Evolutionary conservation across 2,113 vertebrate species (phyloP).

Genomic region (Rhinichthys klamathensis): DNA sequence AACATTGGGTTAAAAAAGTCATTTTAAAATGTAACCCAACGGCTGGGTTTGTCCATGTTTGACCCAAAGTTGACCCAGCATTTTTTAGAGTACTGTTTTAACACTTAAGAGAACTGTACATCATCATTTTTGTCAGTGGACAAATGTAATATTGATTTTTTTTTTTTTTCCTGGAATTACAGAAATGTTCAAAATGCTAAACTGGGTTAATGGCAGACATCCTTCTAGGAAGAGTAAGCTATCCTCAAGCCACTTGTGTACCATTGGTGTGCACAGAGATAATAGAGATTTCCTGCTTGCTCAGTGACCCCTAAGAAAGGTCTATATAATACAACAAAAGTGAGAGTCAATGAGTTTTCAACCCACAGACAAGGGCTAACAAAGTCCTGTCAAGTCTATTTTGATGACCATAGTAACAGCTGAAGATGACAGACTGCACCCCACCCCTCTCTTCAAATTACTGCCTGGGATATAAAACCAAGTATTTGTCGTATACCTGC

Average conservation of each 20-base stretch:
- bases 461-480: slow-evolving; percentile 45
- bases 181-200: background rate
- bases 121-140: background rate
- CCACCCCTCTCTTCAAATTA: slow-evolving; percentile 65
- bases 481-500: slow-evolving; percentile 59
- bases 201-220: background rate
- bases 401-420: slow-evolving; percentile 67
- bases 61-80: too few relatives aligned
- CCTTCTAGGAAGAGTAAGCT: background rate
- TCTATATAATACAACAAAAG: slow-evolving; percentile 76
- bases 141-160: background rate
- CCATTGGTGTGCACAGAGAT: background rate
- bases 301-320: slow-evolving; percentile 64
- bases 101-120: background rate
- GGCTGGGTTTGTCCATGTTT: too few relatives aligned
- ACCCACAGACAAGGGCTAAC: slow-evolving; percentile 61
- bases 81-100: too few relatives aligned
- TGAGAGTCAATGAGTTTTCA: slow-evolving; percentile 26
- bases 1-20: too few relatives aligned
- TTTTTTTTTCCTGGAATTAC: background rate
- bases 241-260: background rate
- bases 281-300: background rate
- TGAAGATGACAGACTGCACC: slow-evolving; percentile 68
- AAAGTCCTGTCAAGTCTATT: slow-evolving; percentile 71
- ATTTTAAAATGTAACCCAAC: too few relatives aligned